Base-by-base conservation (phyloP, 2,797 vertebrate genomes). In the Alfaro cultratus region DNA sequence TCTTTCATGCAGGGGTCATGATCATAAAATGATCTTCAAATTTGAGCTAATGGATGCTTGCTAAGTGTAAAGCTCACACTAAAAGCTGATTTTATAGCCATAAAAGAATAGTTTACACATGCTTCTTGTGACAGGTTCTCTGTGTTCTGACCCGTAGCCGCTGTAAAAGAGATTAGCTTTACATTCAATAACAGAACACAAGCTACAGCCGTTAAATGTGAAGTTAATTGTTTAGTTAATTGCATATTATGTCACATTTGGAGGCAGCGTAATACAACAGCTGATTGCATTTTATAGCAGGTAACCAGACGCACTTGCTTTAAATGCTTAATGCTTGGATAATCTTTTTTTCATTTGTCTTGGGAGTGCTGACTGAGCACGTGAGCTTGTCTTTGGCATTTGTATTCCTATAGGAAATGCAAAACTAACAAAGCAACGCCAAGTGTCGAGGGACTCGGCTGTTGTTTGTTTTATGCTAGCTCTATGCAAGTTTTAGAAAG, bases 171-270 rank as follows among this genome's bases (percentile, higher is more conserved):
- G 76, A 85, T 77, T 70, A 86, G 80, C 83, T 83, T 88, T 77
- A 76, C 29, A 71, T 88, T 80, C 79, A 85, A 91, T 84, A 90
- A 82, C 77, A 45, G 74, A 51, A 55, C 80, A 31, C 16, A 0
- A 77, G 78, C 86, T 82, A 85, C 80, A 84, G 90, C 75, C 78
- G 76, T 83, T 84, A 80, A 92, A 91, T 82, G 86, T 53, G 84
- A 73, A 90, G 85, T 88, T 92, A 92, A 91, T 91, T 87, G 92
- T 86, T 90, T 79, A 75, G 87, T 84, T 92, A 92, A 93, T 91
- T 90, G 89, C 87, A 26, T 76, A 86, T 90, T 85, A 89, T 88
- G 82, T 39, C 18, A 75, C 71, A 75, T 81, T 84, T 72, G 72
- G 77, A 86, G 60, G 82, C 62, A 0, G 79, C 15, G 70, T 76